Evolutionary conservation across 2,888 invertebrate species (phyloP).

Genomic region (Drosophila limbata): DNA sequence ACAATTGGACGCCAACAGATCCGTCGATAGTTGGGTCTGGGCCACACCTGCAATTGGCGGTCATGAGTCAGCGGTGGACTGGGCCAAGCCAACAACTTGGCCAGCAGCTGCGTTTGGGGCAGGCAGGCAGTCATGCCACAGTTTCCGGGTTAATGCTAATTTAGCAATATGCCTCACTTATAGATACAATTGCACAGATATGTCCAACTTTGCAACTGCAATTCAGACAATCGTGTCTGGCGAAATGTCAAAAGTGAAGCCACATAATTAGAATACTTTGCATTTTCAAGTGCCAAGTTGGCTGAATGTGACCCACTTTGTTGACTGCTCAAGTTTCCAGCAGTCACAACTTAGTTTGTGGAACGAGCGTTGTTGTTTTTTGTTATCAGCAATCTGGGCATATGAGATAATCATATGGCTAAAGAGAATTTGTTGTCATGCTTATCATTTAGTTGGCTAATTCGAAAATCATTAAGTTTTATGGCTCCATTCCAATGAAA

Average conservation of each 20-base stretch:
- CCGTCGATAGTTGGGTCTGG: slow-evolving; percentile 4
- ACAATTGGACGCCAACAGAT: slow-evolving; percentile 14
- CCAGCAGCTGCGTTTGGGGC: slow-evolving; percentile 36
- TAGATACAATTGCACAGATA: slow-evolving; percentile 60
- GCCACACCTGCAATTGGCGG: slow-evolving; percentile 78
- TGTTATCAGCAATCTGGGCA: slow-evolving; percentile 28
- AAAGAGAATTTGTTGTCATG: slow-evolving; percentile 30
- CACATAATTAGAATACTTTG: slow-evolving; percentile 58
- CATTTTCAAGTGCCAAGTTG: slow-evolving; percentile 22
- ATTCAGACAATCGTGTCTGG: slow-evolving; percentile 23
- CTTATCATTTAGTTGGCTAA: slow-evolving; percentile 63
- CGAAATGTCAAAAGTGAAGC: slow-evolving; percentile 73
- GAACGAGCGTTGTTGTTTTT: slow-evolving; percentile 4
- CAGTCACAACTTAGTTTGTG: neutral
- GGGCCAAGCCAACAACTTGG: slow-evolving; percentile 1
- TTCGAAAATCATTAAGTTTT: slow-evolving; percentile 74
- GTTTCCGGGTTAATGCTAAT: slow-evolving; percentile 79
- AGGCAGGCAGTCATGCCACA: slow-evolving; percentile 14
- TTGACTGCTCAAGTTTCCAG: neutral
- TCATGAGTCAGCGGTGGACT: slow-evolving; percentile 60
- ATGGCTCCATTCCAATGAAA: slow-evolving; percentile 68
- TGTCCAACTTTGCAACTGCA: slow-evolving; percentile 11
- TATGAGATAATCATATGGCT: slow-evolving; percentile 41
- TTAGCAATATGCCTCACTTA: slow-evolving; percentile 53
- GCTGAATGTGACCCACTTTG: slow-evolving; percentile 20